Evolutionary conservation across 2,113 vertebrate genomes (phyloP), one percentile per base, ranked within the genome.

Genomic region (Stomatorhinus ivindoensis): DNA sequence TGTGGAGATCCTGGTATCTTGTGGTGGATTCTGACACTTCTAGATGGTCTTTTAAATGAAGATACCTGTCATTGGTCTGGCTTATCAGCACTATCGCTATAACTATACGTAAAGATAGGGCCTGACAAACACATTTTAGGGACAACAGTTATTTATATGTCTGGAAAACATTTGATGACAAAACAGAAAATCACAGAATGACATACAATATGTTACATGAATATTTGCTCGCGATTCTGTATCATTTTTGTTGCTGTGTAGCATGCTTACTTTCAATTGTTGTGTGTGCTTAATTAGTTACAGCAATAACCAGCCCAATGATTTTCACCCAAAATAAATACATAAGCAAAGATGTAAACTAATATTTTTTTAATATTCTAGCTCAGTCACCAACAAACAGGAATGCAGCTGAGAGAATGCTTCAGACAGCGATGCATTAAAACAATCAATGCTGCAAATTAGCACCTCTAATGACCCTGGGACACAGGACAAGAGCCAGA

Each of bases 11-110:
- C 21, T 89, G 88, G 42, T 42, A 65, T 86, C 39, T 31, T 24
- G 51, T 85, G 42, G 58, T 17, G 44, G 69, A 76, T 31, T 50
- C 15, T 86, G 58, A n/a, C 47, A 48, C n/a, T 53, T 80, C 82
- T 27, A 51, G 48, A 87, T 42, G 65, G 55, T 31, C 58, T 87
- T 55, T 89, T 86, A 39, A n/a, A 89, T 87, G 35, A 17, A 53
- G 82, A 31, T 24, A 53, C 6, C 61, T 44, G 21, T 73, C 35
- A 55, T 80, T 80, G 24, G 17, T 53, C 48, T 83, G 53, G 35
- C 24, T 17, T 19, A 15, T 10, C 80, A 84, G 50, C n/a, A 50
- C 4, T 19, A 80, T 8, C 39, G 4, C 3, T 31, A 27, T 84
- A 35, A 58, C 50, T 89, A 24, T 58, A n/a, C n/a, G 84, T 17